phyloP scores from a whole-genome alignment of 2,797 vertebrate species.

The Zalophus californianus region DNA sequence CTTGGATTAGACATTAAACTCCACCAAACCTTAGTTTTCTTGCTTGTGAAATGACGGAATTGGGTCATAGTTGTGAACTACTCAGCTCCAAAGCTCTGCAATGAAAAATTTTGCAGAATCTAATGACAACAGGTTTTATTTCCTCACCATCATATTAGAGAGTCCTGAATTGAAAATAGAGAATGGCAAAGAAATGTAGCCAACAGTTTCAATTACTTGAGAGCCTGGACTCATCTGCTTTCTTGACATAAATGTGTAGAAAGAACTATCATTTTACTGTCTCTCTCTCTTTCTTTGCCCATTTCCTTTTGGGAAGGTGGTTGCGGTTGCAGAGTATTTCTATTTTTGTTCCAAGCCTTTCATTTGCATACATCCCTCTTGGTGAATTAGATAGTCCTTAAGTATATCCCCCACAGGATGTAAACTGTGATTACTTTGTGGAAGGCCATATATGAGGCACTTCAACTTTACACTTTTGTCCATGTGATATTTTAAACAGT shows the following conservation, averaged over 20 bases:
- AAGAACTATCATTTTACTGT: background rate
- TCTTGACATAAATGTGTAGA: slow-evolving; percentile 25
- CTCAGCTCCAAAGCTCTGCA: slow-evolving; percentile 6
- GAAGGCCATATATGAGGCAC: background rate
- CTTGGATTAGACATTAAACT: background rate
- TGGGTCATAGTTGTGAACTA: background rate
- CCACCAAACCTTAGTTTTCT: background rate
- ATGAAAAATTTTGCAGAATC: background rate
- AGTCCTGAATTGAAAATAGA: background rate
- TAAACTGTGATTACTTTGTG: slow-evolving; percentile 49
- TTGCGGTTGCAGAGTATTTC: slow-evolving; percentile 36
- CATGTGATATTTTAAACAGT: background rate
- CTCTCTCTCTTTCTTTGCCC: background rate
- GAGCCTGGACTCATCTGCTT: background rate
- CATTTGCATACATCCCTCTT: background rate
- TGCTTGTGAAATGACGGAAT: background rate
- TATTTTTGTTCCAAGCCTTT: slow-evolving; percentile 53
- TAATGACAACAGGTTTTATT: background rate
- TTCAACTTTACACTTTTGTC: slow-evolving; percentile 13
- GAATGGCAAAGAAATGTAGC: background rate
- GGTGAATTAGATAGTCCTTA: background rate
- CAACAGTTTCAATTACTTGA: slow-evolving; percentile 7
- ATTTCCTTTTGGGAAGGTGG: slow-evolving; percentile 19
- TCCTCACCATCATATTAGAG: background rate
- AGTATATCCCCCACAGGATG: background rate